Conservation (phyloP, 2,888 invertebrate genomes). For the Psylliodes chrysocephalus region DNA sequence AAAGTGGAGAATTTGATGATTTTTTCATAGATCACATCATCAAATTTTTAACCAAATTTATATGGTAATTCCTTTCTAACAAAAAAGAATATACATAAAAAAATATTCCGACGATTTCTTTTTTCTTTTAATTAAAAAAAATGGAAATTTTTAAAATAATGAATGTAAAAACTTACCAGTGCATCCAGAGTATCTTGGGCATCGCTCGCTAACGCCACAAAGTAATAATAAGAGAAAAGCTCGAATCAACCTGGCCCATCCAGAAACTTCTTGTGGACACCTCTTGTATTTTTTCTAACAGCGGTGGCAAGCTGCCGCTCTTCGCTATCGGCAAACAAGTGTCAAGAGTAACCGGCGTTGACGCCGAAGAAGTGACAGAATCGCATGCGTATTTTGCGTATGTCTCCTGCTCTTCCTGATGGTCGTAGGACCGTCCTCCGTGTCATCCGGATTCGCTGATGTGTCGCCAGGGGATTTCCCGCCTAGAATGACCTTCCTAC, state of each 20-base stretch:
- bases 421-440: conserved; percentile 35
- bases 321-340: conserved; percentile 19
- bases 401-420: conserved; percentile 33
- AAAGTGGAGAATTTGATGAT: too few relatives aligned
- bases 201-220: conserved; percentile 64
- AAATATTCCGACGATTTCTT: too few relatives aligned
- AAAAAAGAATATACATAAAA: too few relatives aligned
- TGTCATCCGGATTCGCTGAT: conserved; percentile 22
- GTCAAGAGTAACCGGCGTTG: background rate
- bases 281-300: conserved; percentile 27
- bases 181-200: conserved; percentile 40
- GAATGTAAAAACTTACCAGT: conserved; percentile 38
- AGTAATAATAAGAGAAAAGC: conserved; percentile 67
- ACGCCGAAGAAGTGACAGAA: conserved; percentile 26
- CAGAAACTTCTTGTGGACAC: conserved; percentile 22
- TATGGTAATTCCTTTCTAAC: too few relatives aligned
- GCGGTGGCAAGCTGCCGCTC: background rate
- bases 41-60: too few relatives aligned
- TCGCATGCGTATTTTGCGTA: conserved; percentile 43
- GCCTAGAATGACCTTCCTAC: conserved; percentile 10
- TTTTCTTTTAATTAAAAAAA: too few relatives aligned
- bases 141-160: background rate
- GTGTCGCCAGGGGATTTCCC: conserved; percentile 20
- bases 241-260: conserved; percentile 69
- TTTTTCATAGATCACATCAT: too few relatives aligned